A percentile compares a stretch with the other conserved stretches of the same genome.
phyloP scores from a whole-genome alignment of 2,797 vertebrate species.

The Eleutherodactylus coqui region DNA sequence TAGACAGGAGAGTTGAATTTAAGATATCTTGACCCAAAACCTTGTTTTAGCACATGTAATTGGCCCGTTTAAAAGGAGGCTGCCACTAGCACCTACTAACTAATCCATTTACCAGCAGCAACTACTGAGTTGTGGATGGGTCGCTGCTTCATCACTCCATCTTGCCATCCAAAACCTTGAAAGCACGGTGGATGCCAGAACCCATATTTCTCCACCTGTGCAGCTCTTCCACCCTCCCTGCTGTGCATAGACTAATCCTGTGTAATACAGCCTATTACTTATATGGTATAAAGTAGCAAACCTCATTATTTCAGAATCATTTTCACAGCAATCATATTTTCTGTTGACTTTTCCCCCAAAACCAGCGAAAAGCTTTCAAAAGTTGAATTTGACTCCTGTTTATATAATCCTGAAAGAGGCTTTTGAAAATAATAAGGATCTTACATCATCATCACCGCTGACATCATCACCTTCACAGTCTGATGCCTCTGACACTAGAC shows the following conservation, averaged over 20 bases:
- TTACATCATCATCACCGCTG: slow-evolving; percentile 47
- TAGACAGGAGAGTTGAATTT: too few species aligned
- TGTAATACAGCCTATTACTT: neutral
- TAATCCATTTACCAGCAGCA: too few species aligned
- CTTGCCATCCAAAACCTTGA: too few species aligned
- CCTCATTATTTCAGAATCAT: neutral
- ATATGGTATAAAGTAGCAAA: neutral
- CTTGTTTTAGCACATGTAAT: too few species aligned
- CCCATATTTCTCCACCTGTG: too few species aligned
- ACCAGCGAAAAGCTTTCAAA: neutral
- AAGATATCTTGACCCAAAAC: too few species aligned
- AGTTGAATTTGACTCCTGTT: slow-evolving; percentile 26
- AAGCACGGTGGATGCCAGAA: too few species aligned
- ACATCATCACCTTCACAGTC: slow-evolving; percentile 55
- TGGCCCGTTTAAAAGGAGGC: too few species aligned
- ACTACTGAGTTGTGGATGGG: too few species aligned
- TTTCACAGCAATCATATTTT: neutral
- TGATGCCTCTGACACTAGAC: slow-evolving; percentile 42
- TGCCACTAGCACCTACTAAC: too few species aligned
- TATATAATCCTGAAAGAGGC: slow-evolving; percentile 30
- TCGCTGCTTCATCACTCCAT: too few species aligned
- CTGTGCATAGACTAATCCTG: neutral
- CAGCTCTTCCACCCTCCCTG: too few species aligned
- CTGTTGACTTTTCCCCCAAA: neutral
- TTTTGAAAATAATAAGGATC: slow-evolving; percentile 26